Evolutionary conservation across 2,113 vertebrate species (phyloP).

Genomic region (Caloenas nicobarica): DNA sequence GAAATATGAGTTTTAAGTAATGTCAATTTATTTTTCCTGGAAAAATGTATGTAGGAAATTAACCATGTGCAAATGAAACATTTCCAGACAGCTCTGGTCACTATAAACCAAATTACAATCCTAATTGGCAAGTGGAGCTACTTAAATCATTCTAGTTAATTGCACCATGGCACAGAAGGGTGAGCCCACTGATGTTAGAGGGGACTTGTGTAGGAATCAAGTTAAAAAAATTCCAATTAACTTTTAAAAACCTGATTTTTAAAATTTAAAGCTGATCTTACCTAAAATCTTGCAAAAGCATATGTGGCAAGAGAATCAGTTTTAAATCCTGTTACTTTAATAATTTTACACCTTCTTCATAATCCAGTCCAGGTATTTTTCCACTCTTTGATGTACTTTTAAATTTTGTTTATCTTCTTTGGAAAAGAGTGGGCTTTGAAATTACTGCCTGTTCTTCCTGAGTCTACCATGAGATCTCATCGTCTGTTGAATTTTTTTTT

Average conservation of each 20-base stretch:
- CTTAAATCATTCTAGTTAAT: neutral
- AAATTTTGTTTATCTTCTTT: neutral
- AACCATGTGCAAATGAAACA: neutral
- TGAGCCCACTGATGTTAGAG: neutral
- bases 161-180: neutral
- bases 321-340: neutral
- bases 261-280: neutral
- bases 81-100: neutral
- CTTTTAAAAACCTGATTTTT: neutral
- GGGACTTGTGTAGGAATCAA: neutral
- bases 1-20: neutral
- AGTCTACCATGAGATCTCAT: neutral
- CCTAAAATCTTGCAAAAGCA: neutral
- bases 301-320: neutral
- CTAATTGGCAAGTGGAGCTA: neutral
- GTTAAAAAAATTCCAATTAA: neutral
- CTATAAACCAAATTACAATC: neutral
- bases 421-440: neutral
- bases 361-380: neutral
- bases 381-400: neutral
- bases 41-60: neutral
- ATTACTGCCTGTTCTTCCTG: neutral
- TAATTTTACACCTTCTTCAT: neutral
- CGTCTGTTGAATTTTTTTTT: neutral
- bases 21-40: fast-evolving